Evolutionary conservation across 2,797 vertebrate genomes (phyloP).

Genomic region (Arctocebus calabarensis): DNA sequence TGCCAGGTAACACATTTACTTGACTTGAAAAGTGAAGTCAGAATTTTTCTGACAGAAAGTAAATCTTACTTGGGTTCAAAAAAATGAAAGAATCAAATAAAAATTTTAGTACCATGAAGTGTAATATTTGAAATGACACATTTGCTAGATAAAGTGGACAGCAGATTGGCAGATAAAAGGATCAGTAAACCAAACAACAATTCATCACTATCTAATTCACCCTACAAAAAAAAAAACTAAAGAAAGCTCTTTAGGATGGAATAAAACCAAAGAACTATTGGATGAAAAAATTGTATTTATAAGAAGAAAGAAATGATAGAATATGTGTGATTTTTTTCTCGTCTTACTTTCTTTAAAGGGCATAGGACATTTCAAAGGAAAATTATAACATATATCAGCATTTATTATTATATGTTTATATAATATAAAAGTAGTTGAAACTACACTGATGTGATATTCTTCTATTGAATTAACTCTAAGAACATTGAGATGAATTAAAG

Average conservation of each 20-base stretch:
- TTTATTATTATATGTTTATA: neutral
- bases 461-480: constrained; percentile 39
- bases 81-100: neutral
- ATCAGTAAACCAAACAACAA: constrained; percentile 25
- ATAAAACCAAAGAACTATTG: neutral
- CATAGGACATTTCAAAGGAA: neutral
- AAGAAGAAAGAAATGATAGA: neutral
- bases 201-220: neutral
- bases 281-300: neutral
- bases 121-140: neutral
- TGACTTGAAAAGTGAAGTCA: constrained; percentile 42
- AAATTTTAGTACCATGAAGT: neutral
- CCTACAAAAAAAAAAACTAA: neutral
- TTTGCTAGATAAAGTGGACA: neutral
- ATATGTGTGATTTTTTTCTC: neutral
- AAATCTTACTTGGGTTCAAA: neutral
- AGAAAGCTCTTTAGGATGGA: neutral
- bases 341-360: constrained; percentile 27
- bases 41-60: neutral
- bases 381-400: neutral
- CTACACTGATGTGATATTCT: neutral
- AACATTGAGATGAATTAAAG: neutral
- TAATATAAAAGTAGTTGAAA: neutral
- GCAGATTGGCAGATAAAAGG: neutral
- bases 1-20: neutral